phyloP scores from a whole-genome alignment of 2,113 vertebrate species.

The Scytalopus superciliaris region DNA sequence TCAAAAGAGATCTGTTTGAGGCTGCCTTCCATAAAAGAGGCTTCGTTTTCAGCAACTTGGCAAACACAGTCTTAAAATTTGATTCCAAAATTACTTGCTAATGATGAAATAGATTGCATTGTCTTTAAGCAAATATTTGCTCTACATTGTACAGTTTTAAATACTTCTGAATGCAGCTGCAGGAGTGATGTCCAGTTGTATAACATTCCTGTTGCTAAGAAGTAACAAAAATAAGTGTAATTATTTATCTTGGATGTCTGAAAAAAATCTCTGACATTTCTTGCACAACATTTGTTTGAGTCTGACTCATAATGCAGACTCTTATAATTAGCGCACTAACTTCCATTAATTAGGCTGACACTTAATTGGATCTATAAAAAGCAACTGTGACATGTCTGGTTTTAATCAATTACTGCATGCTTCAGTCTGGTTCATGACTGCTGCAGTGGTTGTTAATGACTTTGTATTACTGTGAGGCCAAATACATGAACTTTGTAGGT shows the following conservation, averaged over 20 bases:
- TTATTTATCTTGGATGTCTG: slow-evolving; percentile 48
- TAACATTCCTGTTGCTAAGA: slow-evolving; percentile 35
- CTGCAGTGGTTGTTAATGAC: slow-evolving; percentile 35
- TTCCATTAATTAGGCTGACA: slow-evolving; percentile 58
- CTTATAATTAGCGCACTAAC: slow-evolving; percentile 57
- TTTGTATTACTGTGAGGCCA: background rate
- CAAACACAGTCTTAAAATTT: background rate
- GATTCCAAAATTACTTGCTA: background rate
- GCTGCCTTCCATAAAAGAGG: background rate
- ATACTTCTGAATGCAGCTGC: slow-evolving; percentile 49
- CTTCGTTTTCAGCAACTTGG: background rate
- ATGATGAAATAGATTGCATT: slow-evolving; percentile 23
- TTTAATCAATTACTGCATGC: slow-evolving; percentile 50
- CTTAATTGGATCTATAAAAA: slow-evolving; percentile 66
- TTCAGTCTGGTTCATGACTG: slow-evolving; percentile 53
- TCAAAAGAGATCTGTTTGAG: background rate
- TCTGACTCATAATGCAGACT: slow-evolving; percentile 42
- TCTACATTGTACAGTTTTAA: background rate
- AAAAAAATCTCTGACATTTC: slow-evolving; percentile 14
- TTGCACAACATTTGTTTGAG: slow-evolving; percentile 35
- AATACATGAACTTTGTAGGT: background rate
- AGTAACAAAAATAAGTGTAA: slow-evolving; percentile 46
- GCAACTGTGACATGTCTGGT: slow-evolving; percentile 36
- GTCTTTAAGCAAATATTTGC: slow-evolving; percentile 53
- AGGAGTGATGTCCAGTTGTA: slow-evolving; percentile 16